Percentiles rank a stretch among this genome's conserved stretches.
phyloP scores from a whole-genome alignment of 2,113 vertebrate species.

The Zapus hudsonius region DNA sequence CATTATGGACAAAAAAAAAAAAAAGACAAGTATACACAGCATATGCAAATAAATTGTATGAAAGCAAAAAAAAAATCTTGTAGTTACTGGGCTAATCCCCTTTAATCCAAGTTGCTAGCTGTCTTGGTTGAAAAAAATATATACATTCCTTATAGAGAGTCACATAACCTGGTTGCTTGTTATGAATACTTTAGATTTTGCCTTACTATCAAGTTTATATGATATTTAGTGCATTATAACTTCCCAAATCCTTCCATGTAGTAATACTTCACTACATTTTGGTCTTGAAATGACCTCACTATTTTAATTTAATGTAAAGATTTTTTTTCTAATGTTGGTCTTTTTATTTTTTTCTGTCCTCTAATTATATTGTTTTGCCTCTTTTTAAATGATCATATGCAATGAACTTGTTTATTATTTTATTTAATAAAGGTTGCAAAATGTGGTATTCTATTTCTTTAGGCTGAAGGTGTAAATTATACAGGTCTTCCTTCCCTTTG shows the following conservation, averaged over 20 bases:
- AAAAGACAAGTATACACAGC: too few species aligned
- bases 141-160: neutral
- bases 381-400: neutral
- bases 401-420: neutral
- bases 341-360: neutral
- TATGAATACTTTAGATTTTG: neutral
- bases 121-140: too few species aligned
- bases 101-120: too few species aligned
- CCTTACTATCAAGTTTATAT: neutral
- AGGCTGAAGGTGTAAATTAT: neutral
- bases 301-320: neutral
- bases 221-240: neutral
- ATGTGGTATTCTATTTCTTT: too few species aligned
- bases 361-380: neutral
- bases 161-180: neutral
- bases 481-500: neutral
- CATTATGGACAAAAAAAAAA: too few species aligned
- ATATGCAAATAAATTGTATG: too few species aligned
- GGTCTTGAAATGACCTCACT: neutral
- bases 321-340: neutral
- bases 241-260: too few species aligned
- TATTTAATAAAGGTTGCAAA: neutral
- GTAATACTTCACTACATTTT: neutral
- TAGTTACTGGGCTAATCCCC: too few species aligned
- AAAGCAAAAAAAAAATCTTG: too few species aligned